Conservation (phyloP, 2,113 vertebrate genomes). For the Sylvietta virens region DNA sequence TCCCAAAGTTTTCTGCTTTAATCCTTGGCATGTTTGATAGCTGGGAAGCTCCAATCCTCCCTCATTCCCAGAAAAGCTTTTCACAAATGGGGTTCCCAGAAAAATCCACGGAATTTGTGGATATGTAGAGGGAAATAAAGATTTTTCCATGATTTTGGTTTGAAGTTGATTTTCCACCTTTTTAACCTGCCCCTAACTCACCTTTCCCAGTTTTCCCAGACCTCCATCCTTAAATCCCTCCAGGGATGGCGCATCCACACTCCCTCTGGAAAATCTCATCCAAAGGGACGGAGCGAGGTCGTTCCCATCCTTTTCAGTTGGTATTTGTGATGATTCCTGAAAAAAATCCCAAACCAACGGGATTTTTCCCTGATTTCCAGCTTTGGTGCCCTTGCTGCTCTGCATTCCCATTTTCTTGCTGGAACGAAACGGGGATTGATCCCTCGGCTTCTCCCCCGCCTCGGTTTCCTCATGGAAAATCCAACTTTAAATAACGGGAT, state of each 20-base stretch:
- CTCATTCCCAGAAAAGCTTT: background rate
- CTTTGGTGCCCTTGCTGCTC: background rate
- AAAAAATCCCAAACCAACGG: background rate
- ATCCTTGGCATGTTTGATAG: background rate
- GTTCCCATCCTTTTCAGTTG: background rate
- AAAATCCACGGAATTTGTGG: background rate
- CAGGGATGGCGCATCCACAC: background rate
- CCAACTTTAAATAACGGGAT: background rate
- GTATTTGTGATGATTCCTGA: background rate
- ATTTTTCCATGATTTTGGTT: background rate
- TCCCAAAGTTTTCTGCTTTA: background rate
- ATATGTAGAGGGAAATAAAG: background rate
- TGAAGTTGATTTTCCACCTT: background rate
- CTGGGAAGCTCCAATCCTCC: background rate
- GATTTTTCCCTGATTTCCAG: background rate
- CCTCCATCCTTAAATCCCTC: background rate
- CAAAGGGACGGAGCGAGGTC: background rate
- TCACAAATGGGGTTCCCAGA: background rate
- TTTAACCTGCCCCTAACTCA: background rate
- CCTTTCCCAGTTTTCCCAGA: background rate
- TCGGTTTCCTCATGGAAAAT: background rate
- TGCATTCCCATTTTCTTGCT: background rate
- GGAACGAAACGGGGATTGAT: background rate
- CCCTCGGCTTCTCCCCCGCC: background rate
- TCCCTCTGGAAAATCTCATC: background rate